These are phyloP conservation scores for Philopotamus ludificatus DNA, from an alignment of 1,140 invertebrate species.

Conservation along the genomic window DNA sequence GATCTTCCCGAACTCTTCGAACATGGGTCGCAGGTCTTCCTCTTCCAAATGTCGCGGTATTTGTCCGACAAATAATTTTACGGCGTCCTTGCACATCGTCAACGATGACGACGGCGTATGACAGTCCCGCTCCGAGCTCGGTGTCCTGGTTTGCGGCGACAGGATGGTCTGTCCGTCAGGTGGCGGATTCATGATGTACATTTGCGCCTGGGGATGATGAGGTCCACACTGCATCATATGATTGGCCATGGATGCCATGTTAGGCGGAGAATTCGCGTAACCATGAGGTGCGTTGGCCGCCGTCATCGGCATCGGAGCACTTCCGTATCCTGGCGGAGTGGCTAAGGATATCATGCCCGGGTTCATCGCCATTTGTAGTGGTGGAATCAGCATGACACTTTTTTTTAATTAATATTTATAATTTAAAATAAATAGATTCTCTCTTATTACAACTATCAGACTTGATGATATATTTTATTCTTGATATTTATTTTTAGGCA, in stretches of 20 bases:
- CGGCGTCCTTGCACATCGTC: slow-evolving; percentile 60
- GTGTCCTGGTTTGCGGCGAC: slow-evolving; percentile 3
- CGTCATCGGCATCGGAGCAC: slow-evolving; percentile 30
- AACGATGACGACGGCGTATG: slow-evolving; percentile 42
- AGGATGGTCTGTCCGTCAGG: slow-evolving; percentile 4
- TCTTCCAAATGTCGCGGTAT: slow-evolving; percentile 89
- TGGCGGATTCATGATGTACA: slow-evolving; percentile 14
- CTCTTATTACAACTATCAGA: slow-evolving; percentile 6
- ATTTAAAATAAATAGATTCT: not conserved
- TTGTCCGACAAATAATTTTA: slow-evolving; percentile 91
- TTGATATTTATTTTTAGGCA: slow-evolving; percentile 29
- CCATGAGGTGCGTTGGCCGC: slow-evolving; percentile 18
- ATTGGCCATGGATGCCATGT: slow-evolving; percentile 37
- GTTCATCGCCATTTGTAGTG: slow-evolving; percentile 33
- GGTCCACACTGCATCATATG: slow-evolving; percentile 26
- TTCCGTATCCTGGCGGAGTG: slow-evolving; percentile 33
- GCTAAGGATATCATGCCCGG: slow-evolving; percentile 35
- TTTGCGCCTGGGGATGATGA: slow-evolving; percentile 5
- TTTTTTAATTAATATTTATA: not conserved
- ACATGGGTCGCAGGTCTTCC: slow-evolving; percentile 84
- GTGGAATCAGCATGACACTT: slow-evolving; percentile 37
- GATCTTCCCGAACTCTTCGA: slow-evolving; percentile 91
- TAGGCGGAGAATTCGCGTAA: slow-evolving; percentile 38
- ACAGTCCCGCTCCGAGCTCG: slow-evolving; percentile 1
- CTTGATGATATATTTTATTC: not conserved